These are phyloP conservation scores for Charadrius vociferus DNA, from an alignment of 2,113 vertebrate species.

Conservation along the genomic window DNA sequence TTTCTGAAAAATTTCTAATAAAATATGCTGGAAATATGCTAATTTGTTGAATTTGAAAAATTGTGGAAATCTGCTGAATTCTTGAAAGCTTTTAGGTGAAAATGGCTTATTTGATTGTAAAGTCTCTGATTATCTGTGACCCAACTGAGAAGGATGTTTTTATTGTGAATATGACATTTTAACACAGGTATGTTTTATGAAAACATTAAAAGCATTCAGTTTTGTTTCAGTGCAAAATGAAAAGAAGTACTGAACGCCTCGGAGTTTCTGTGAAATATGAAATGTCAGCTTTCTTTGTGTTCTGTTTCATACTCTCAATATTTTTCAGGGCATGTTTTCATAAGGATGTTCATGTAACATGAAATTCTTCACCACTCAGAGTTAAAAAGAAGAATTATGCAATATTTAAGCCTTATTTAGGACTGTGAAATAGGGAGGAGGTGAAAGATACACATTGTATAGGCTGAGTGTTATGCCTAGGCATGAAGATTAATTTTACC, in stretches of 20 bases:
- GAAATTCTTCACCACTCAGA: not conserved
- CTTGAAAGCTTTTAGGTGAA: not conserved
- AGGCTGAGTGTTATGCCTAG: constrained; percentile 12
- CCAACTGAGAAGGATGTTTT: not conserved
- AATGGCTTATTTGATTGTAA: not conserved
- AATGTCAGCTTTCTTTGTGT: not conserved
- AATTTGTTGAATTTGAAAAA: not conserved
- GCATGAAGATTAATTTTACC: constrained; percentile 5
- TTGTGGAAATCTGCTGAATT: not conserved
- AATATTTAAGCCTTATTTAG: constrained; percentile 44
- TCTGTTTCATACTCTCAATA: not conserved
- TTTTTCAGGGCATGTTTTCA: constrained; percentile 1
- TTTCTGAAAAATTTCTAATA: not conserved
- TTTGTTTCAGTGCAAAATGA: not conserved
- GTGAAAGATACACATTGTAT: constrained; percentile 20
- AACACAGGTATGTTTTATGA: not conserved
- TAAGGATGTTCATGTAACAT: not conserved
- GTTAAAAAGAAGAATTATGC: constrained; percentile 3
- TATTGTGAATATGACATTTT: not conserved
- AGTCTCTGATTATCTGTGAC: not conserved
- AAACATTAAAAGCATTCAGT: not conserved
- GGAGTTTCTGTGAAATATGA: not conserved
- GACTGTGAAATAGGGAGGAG: constrained; percentile 35
- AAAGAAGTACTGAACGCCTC: not conserved
- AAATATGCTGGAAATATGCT: not conserved